Conservation (phyloP, 2,888 invertebrate genomes). For the Panzeria rudis region DNA sequence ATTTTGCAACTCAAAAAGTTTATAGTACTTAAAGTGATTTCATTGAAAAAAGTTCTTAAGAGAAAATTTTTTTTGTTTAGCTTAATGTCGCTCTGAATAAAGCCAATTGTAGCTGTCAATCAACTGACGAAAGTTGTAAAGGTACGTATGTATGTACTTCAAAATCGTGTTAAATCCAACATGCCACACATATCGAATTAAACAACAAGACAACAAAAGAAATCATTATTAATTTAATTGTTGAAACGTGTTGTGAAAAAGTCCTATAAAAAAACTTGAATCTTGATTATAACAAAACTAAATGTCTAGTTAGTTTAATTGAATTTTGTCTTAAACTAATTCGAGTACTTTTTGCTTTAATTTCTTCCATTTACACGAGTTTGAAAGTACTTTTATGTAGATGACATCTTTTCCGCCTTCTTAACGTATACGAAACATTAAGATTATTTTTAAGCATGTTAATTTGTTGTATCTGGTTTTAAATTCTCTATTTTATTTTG, state of each 20-base stretch:
- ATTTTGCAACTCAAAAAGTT: too few relatives aligned
- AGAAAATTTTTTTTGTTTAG: too few relatives aligned
- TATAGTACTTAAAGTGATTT: too few relatives aligned
- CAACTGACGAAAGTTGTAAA: too few relatives aligned
- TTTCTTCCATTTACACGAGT: neutral
- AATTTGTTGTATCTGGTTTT: conserved; percentile 53
- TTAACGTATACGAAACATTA: neutral
- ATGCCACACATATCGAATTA: conserved; percentile 1
- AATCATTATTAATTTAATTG: conserved; percentile 46
- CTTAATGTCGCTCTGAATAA: too few relatives aligned
- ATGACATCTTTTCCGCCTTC: conserved; percentile 39
- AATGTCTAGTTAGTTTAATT: neutral
- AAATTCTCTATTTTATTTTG: neutral
- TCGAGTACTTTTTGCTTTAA: conserved; percentile 1
- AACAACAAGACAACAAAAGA: neutral
- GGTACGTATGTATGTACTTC: neutral
- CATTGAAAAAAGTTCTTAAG: too few relatives aligned
- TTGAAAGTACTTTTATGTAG: neutral
- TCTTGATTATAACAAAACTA: conserved; percentile 34
- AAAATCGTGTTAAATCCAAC: conserved; percentile 38
- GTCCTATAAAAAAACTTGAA: conserved; percentile 5
- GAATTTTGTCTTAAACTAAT: neutral
- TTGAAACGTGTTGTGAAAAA: conserved; percentile 41
- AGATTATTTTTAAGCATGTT: conserved; percentile 32
- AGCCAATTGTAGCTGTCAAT: too few relatives aligned